Base-by-base conservation (phyloP, 2,797 vertebrate genomes). In the Phataginus tetradactyla region DNA sequence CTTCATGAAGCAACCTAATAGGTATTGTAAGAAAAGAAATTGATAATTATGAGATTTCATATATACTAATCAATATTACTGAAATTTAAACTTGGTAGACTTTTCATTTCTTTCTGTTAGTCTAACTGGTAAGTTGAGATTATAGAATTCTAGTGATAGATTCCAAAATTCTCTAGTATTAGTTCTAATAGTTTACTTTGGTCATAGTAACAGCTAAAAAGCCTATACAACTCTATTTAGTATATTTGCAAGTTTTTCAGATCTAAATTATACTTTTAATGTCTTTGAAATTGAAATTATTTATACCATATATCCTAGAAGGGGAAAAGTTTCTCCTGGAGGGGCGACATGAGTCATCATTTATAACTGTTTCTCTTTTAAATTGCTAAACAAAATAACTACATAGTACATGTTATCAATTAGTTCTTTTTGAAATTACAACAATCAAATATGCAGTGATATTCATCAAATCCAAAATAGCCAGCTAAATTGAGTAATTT, bases 261-360 rank as follows among this genome's bases (percentile, higher is more conserved):
- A 69, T 59, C 2, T 92, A 66, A 87, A 51, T 91, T 85, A 57
- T 90, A 7, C 84, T 85, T 92, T 42, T 51, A 78, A 68, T 49
- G 15, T 64, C 18, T 90, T 96, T 86, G 59, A 84, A 93, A 45
- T 69, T 85, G 17, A 96, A 95, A 66, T 85, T 88, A 61, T 39
- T 61, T 55, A 42, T 57, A 18, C 1, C 23, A 34, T 2, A n/a
- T 68, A 71, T 25, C 11, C n/a, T 91, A 45, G 61, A 84, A 92
- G n/a, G 23, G 86, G 71, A 81, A 88, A 77, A 32, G 1, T 72
- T 75, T 77, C 17, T 32, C 11, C n/a, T 45, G 13, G 5, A 34
- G 18, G 51, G 78, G 39, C 90, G 89, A 69, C 57, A 68, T 29
- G 29, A 95, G 8, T 86, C 63, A 90, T 95, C 20, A 72, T 90